Base-by-base conservation (phyloP, 2,888 invertebrate genomes). In the Chrysodeixis includens region DNA sequence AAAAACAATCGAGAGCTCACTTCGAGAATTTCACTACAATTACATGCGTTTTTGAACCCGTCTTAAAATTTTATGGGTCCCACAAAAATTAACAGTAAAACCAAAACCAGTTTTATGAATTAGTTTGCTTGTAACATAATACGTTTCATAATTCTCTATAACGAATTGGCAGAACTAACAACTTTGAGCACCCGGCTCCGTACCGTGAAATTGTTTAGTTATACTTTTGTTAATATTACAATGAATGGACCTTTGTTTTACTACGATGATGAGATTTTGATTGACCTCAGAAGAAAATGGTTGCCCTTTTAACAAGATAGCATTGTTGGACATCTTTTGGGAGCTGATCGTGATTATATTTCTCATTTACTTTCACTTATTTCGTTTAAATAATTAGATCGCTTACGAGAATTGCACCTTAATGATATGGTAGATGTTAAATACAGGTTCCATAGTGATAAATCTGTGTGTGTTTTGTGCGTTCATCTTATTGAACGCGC, bases 281-380 rank as follows among this genome's bases (percentile, higher is more conserved):
- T 81, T 74, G 30, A 71, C 26, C 40, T 59, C 52, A 10, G 52
- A 32, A 62, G 65, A 64, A 69, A 78, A 75, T 55, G n/a, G 22
- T 35, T 73, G 75, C 72, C 77, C 72, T 79, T 73, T 49, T 66
- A 78, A 77, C 56, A 79, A 81, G 69, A 49, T 61, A 49, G 52
- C 57, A 74, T 67, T 74, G 64, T 63, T 53, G 8, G 54, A 51
- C 30, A 63, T 71, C 30, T 74, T 72, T 78, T 78, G 70, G 58
- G 71, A 72, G 61, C 64, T 57, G 61, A 60, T 64, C 58, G 52
- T 82, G 60, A 81, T 79, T 74, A 73, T 67, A 22, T 54, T 75
- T 71, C 76, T 82, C 79, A 66, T 69, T 71, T 71, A 87, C 90
- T 90, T 90, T 90, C 90, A 85, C 90, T 88, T 82, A 71, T 66